Evolutionary conservation across 1,140 invertebrate species (phyloP), one percentile per base, ranked within the genome.

Genomic region (Palaemon carinicauda): DNA sequence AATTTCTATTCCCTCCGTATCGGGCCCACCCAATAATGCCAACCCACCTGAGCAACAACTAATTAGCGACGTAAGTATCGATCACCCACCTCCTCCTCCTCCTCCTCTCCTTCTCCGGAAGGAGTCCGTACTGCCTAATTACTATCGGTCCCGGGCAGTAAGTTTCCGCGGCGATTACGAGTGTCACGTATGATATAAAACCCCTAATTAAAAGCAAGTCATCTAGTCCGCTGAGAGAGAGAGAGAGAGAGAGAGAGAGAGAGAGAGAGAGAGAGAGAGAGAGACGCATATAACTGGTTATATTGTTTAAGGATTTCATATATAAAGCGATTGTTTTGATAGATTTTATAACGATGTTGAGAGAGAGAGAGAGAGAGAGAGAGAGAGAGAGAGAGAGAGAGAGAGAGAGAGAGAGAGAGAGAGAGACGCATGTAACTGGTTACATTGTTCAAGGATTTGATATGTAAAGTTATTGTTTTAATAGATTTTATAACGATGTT

Each of bases 101-200:
- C 12, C 41, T 41, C 41, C 41, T 21, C 65, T 41, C 41, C 41
- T 41, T 41, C 41, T 41, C 41, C 41, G 41, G 83, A 78, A 86
- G 80, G 83, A 73, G 60, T 54, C 79, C 14, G 77, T 80, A 80
- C 29, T 56, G 15, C 19, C 27, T 80, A 86, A 86, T 86, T 86
- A 53, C 77, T 71, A 80, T 80, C 51, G 65, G 41, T 65, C 19
- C 50, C 56, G 83, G 41, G 51, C 50, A 31, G 77, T 80, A 86
- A 80, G 83, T 86, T 80, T 54, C 77, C 78, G 41, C 29, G n/a
- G 41, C 77, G 56, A 86, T 86, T 86, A 86, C 24, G 41, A 80
- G 50, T 86, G 83, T 86, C 83, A 80, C 50, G 27, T 86, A 41
- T 86, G 83, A 86, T 80, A 86, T 86, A 86, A 86, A 73, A 86